Base-by-base conservation (phyloP, 2,888 invertebrate genomes). In the Diploptera punctata region DNA sequence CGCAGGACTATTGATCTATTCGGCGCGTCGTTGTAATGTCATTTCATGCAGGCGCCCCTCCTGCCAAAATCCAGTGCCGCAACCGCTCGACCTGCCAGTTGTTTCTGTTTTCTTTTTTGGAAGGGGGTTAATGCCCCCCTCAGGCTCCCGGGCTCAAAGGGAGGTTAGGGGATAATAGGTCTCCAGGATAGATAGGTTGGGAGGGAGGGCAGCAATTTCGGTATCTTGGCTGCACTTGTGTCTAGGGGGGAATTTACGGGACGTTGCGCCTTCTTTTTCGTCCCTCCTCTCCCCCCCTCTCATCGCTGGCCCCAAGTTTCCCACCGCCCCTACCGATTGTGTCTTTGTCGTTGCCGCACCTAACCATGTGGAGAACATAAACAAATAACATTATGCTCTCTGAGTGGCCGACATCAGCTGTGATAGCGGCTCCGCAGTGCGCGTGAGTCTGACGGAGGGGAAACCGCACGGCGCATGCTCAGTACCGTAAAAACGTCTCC, bases 331-430 rank as follows among this genome's bases (percentile, higher is more conserved):
- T 76, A 75, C 77, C 73, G 74, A 77, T 33, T 77, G 71, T 78
- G 78, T 78, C 72, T 74, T 74, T 72, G 73, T 71, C 74, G 73
- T 68, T 72, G 65, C 73, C 71, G 79, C 79, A 82, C 83, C 82
- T 82, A 82, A 76, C 74, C 83, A 83, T 83, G 83, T 84, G 84
- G 83, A 82, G 81, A 82, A 83, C 81, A 84, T 84, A 84, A 84
- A 84, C 84, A 84, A 84, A 84, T 82, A 82, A 81, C 82, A 81
- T 81, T 81, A 82, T 81, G 81, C 82, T 81, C 82, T 81, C 80
- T 73, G 62, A 65, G 74, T 77, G 77, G 77, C 77, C 73, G 57
- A 71, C 78, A 77, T 78, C 74, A 76, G 75, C 70, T 74, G 75
- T 69, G 71, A 52, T 60, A 77, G 77, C 75, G 77, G 77, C 77